Percentiles rank a stretch among this genome's conserved stretches.
Conservation (phyloP, 2,888 invertebrate species). For the Entomobrya proxima region DNA sequence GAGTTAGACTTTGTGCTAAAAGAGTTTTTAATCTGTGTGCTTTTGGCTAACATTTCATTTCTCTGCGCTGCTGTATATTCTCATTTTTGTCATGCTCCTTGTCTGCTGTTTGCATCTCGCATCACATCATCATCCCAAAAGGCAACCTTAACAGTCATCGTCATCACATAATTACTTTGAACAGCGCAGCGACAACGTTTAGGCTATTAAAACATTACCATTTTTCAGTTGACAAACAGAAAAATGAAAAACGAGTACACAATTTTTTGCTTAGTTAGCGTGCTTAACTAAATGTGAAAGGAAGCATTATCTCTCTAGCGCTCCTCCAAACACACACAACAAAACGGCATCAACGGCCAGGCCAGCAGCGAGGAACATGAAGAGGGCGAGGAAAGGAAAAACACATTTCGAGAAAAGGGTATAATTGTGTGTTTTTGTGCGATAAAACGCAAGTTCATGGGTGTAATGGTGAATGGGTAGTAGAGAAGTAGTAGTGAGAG, state of each 20-base stretch:
- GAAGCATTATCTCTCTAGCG: background rate
- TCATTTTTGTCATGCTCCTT: background rate
- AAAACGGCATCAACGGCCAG: no score
- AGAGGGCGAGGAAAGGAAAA: background rate
- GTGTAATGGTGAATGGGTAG: constrained; percentile 19
- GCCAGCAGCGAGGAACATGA: background rate
- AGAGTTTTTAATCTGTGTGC: background rate
- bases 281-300: constrained; percentile 25
- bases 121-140: constrained; percentile 13
- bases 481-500: no score
- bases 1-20: constrained; percentile 5
- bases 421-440: background rate
- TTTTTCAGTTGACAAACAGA: constrained; percentile 18
- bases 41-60: background rate
- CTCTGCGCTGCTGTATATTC: background rate
- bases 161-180: constrained; percentile 28
- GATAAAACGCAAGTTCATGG: constrained; percentile 37
- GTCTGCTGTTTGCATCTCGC: background rate
- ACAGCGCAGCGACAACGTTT: constrained; percentile 10
- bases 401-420: background rate
- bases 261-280: constrained; percentile 30
- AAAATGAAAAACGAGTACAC: background rate
- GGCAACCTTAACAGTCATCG: background rate
- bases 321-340: background rate
- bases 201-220: background rate